phyloP scores from a whole-genome alignment of 2,888 invertebrate species.

The Oxyteleia sp. region DNA sequence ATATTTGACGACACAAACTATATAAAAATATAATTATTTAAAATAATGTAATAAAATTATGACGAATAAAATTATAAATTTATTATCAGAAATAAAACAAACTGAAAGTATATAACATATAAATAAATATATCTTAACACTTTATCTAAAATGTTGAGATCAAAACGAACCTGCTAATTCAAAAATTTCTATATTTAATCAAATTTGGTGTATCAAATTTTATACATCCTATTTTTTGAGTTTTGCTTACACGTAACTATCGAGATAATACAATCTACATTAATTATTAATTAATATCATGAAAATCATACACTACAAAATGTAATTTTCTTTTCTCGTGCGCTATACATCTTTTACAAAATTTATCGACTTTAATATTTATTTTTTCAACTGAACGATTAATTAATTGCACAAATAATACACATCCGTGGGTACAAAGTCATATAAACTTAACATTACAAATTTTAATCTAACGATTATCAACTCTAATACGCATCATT shows the following conservation, averaged over 20 bases:
- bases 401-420: conserved; percentile 28
- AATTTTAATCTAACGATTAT: too few relatives aligned
- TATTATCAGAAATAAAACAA: too few relatives aligned
- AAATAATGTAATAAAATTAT: not conserved
- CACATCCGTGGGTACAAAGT: too few relatives aligned
- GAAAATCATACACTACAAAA: conserved; percentile 51
- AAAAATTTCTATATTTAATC: conserved; percentile 68
- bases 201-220: conserved; percentile 72
- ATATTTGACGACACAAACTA: too few relatives aligned
- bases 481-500: not conserved
- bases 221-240: conserved; percentile 70
- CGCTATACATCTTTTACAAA: conserved; percentile 64
- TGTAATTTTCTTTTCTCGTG: conserved; percentile 31
- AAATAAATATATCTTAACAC: too few relatives aligned
- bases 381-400: conserved; percentile 33
- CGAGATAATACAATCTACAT: conserved; percentile 52
- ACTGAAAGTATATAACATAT: too few relatives aligned
- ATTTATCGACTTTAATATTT: conserved; percentile 28
- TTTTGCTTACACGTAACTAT: conserved; percentile 60
- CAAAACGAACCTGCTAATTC: conserved; percentile 33
- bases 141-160: not conserved
- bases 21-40: too few relatives aligned
- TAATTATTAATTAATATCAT: conserved; percentile 41
- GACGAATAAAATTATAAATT: not conserved
- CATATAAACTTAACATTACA: too few relatives aligned